Base-by-base conservation (phyloP, 2,113 vertebrate species). In the Leucopsar rothschildi region DNA sequence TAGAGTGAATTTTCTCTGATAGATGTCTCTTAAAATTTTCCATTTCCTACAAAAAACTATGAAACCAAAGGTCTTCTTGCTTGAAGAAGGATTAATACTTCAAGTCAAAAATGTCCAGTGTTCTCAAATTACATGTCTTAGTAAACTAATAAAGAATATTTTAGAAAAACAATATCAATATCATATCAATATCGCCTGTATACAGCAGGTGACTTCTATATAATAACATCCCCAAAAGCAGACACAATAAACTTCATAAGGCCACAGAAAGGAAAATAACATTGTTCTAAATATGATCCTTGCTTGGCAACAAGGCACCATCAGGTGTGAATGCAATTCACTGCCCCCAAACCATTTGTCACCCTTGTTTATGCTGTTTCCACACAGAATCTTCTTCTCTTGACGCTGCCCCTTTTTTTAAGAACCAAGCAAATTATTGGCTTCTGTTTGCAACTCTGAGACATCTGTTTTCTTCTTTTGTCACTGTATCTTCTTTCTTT, bases 381-480 rank as follows among this genome's bases (percentile, higher is more conserved):
- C 28, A 4, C 64, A 63, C 73, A 79, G 64, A 85, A 37, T 23
- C 57, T 88, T 23, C 57, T 88, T 65, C 68, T 90, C 61, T 84
- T 59, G 37, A 80, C 77, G 61, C 28, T 28, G 76, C 24, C 57
- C 19, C 31, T 17, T 22, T 91, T 92, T 90, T 57, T 71, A 79
- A 39, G 27, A 92, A 90, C 47, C 47, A 75, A 88, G 61, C 12
- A 88, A 91, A 85, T 52, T 37, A 76, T 22, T 90, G 37, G 31
- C 60, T 82, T 80, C 87, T 37, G 57, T 63, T 33, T 56, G 56
- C 16, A 66, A 77, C 92, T 71, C 78, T 5, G 5, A 94, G 89
- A 94, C 93, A 97, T 96, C 91, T 97, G 97, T 77, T 97, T 96
- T 92, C 94, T 90, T 83, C 82, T 69, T 97, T 97, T 96, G 71